A percentile compares a stretch with the other conserved stretches of the same genome.
These are phyloP conservation scores for Magallana nippona DNA, from an alignment of 2,888 invertebrate genomes.

Conservation along the genomic window DNA sequence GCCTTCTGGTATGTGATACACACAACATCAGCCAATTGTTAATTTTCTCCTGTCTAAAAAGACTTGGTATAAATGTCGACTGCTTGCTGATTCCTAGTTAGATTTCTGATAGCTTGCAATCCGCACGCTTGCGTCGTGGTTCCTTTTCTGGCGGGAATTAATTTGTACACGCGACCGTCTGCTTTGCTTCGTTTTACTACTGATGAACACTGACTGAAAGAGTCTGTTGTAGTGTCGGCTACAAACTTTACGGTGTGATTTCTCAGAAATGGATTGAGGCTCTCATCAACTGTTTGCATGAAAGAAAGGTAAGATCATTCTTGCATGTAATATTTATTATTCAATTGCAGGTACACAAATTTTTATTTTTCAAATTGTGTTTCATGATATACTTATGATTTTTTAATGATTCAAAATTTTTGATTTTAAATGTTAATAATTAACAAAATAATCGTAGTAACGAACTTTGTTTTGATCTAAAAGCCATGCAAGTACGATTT, in stretches of 20 bases:
- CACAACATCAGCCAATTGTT: background rate
- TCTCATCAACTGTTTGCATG: conserved; percentile 19
- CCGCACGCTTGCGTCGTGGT: background rate
- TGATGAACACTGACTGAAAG: conserved; percentile 31
- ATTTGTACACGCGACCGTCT: conserved; percentile 33
- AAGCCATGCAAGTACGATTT: too few relatives aligned
- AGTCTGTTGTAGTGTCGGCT: background rate
- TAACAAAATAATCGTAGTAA: too few relatives aligned
- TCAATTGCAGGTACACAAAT: too few relatives aligned
- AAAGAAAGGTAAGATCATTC: background rate
- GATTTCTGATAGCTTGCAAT: conserved; percentile 17
- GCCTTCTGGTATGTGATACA: background rate
- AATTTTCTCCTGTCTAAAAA: conserved; percentile 17
- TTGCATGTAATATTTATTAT: too few relatives aligned
- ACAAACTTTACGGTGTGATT: conserved; percentile 2
- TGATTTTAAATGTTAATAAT: too few relatives aligned
- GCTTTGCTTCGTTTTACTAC: conserved; percentile 19
- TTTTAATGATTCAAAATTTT: too few relatives aligned
- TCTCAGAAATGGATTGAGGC: conserved; percentile 21
- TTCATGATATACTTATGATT: too few relatives aligned
- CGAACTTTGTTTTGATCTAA: too few relatives aligned
- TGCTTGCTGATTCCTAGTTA: background rate
- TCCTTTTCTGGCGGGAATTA: conserved; percentile 29
- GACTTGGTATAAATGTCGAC: conserved; percentile 29
- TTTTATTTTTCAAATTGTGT: too few relatives aligned